Evolutionary conservation across 2,888 invertebrate genomes (phyloP).

Genomic region (Ypsolopha sequella): DNA sequence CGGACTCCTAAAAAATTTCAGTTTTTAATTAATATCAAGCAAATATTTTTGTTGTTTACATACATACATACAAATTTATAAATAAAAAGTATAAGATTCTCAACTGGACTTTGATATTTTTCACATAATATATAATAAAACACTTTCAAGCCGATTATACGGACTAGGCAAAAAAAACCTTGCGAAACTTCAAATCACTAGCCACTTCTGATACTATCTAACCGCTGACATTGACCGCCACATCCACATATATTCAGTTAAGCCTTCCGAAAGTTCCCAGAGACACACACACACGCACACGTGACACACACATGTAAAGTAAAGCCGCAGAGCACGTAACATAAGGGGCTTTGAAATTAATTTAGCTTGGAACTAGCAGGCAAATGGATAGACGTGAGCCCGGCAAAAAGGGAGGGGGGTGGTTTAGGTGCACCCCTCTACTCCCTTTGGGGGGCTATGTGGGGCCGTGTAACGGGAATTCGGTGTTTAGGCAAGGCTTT

Average conservation of each 20-base stretch:
- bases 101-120: no score
- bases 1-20: no score
- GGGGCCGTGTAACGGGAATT: slow-evolving; percentile 45
- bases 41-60: no score
- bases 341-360: slow-evolving; percentile 72
- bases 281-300: slow-evolving; percentile 19
- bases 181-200: no score
- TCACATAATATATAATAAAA: no score
- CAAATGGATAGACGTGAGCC: slow-evolving; percentile 71
- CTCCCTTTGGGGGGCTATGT: slow-evolving; percentile 18
- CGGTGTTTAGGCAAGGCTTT: slow-evolving; percentile 66
- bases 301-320: slow-evolving; percentile 44
- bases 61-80: no score
- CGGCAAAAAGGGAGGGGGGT: slow-evolving; percentile 31
- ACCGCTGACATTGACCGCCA: not conserved
- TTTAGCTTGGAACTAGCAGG: slow-evolving; percentile 72
- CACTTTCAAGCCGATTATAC: no score
- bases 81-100: no score
- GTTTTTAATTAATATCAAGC: no score
- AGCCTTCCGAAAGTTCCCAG: slow-evolving; percentile 60
- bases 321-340: slow-evolving; percentile 72
- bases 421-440: slow-evolving; percentile 21
- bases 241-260: slow-evolving; percentile 41
- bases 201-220: no score
- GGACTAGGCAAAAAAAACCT: no score